phyloP scores from a whole-genome alignment of 2,113 vertebrate species.

The Nymphicus hollandicus region DNA sequence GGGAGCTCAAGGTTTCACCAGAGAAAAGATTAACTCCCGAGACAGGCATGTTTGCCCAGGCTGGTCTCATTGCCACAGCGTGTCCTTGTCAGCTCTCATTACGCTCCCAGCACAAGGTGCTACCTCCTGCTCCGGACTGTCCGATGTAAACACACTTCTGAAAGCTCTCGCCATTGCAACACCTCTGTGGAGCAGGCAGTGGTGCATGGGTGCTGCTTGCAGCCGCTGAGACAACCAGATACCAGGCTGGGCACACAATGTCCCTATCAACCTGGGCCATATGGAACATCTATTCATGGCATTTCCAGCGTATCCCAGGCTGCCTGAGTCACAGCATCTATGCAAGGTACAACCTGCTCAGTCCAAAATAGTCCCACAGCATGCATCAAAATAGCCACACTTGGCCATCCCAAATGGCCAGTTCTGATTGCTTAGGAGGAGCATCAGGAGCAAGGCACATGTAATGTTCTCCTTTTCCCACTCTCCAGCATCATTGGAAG shows the following conservation, averaged over 20 bases:
- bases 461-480: not conserved
- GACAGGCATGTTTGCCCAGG: not conserved
- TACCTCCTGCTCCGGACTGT: not conserved
- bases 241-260: not conserved
- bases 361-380: not conserved
- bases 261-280: not conserved
- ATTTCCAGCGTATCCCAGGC: not conserved
- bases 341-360: not conserved
- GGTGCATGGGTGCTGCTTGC: fast-evolving
- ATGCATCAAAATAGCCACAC: not conserved
- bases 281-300: not conserved
- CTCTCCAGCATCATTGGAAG: not conserved
- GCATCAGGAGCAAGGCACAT: not conserved
- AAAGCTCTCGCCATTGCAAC: not conserved
- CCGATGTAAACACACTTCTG: not conserved
- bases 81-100: not conserved
- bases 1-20: not conserved
- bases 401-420: not conserved
- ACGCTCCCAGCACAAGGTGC: not conserved
- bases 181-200: not conserved
- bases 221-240: not conserved
- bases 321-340: not conserved
- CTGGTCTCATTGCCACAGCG: not conserved
- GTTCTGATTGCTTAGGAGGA: not conserved
- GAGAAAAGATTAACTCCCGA: not conserved